Evolutionary conservation across 2,888 invertebrate genomes (phyloP).

Genomic region (Acleris emargana): DNA sequence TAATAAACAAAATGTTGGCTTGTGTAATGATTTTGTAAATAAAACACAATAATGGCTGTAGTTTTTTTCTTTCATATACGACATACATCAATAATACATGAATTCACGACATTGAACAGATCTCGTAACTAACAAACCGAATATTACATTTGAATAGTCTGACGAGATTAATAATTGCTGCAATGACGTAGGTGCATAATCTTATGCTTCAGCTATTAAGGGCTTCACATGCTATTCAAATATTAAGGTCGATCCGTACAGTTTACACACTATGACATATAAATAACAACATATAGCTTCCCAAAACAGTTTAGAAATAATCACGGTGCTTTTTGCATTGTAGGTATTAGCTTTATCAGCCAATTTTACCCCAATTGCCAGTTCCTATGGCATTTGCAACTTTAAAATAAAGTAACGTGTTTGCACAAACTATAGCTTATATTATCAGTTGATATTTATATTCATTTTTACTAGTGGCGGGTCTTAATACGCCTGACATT

Average conservation of each 20-base stretch:
- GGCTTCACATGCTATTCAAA: constrained; percentile 5
- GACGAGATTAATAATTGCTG: background rate
- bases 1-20: constrained; percentile 17
- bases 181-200: background rate
- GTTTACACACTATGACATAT: background rate
- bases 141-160: constrained; percentile 14
- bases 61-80: constrained; percentile 44
- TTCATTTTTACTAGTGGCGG: no score
- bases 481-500: no score
- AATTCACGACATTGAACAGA: constrained; percentile 26
- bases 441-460: no score
- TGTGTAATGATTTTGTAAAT: constrained; percentile 35
- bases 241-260: constrained; percentile 1
- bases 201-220: no score
- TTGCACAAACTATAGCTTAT: no score
- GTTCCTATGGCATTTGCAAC: no score
- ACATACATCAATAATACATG: constrained; percentile 29
- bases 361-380: no score
- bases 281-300: background rate
- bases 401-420: no score
- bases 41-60: constrained; percentile 44
- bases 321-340: no score
- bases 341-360: no score
- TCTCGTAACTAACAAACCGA: constrained; percentile 4
- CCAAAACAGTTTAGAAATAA: background rate